Evolutionary conservation across 2,113 vertebrate genomes (phyloP).

Genomic region (Cairina moschata): DNA sequence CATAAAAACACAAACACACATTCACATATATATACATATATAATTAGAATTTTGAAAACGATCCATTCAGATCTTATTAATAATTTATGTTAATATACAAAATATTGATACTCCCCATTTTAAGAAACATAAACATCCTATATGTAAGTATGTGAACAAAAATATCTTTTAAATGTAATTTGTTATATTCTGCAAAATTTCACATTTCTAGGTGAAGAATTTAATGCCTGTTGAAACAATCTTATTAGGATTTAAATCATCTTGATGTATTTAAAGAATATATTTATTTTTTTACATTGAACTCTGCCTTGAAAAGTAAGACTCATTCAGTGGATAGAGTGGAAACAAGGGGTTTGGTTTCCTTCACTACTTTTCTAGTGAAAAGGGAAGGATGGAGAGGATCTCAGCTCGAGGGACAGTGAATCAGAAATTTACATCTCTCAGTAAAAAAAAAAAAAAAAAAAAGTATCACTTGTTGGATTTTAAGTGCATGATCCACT

Average conservation of each 20-base stretch:
- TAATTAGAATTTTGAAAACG: neutral
- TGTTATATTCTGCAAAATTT: neutral
- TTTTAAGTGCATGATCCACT: neutral
- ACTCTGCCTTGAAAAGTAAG: neutral
- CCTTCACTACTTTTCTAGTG: neutral
- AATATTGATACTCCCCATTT: neutral
- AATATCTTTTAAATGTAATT: neutral
- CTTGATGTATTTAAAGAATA: neutral
- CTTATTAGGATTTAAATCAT: neutral
- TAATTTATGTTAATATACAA: neutral
- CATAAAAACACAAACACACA: neutral
- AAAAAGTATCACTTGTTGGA: neutral
- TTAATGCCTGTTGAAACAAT: neutral
- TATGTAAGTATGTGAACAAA: neutral
- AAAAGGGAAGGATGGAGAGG: neutral
- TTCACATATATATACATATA: rapidly evolving
- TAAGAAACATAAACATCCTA: neutral
- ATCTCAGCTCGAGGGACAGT: neutral
- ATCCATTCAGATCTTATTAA: neutral
- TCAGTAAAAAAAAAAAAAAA: neutral
- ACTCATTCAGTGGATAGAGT: rapidly evolving
- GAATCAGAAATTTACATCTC: neutral
- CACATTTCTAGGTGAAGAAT: neutral
- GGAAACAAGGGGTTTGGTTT: neutral
- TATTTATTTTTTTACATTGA: neutral